A percentile compares a stretch with the other conserved stretches of the same genome.
phyloP scores from a whole-genome alignment of 2,888 invertebrate species.

The Steinernema carpocapsae region DNA sequence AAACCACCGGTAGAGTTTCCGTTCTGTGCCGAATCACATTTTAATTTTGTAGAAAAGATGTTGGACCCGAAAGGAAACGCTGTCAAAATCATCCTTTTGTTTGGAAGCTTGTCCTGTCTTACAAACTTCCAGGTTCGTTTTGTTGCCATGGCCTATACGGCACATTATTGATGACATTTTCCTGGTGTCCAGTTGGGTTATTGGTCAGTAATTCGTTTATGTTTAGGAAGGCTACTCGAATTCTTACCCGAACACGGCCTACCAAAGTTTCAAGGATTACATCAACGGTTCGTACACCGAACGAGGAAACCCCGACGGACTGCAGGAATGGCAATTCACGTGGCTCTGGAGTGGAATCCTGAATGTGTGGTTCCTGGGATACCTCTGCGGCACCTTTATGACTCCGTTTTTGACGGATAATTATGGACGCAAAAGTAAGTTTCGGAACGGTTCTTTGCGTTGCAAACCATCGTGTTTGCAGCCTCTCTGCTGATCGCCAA shows the following conservation, averaged over 20 bases:
- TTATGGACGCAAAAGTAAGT: conserved; percentile 45
- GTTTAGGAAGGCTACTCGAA: conserved; percentile 57
- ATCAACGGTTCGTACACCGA: conserved; percentile 52
- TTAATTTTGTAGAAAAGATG: background rate
- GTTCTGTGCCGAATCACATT: too few relatives aligned
- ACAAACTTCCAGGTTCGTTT: conserved; percentile 48
- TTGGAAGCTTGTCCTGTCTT: conserved; percentile 30
- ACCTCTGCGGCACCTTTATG: conserved; percentile 50
- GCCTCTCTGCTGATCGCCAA: conserved; percentile 49
- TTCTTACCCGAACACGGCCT: conserved; percentile 57
- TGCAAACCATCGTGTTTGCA: too few relatives aligned
- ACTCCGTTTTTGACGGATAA: conserved; percentile 47
- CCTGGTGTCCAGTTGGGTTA: too few relatives aligned
- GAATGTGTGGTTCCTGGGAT: conserved; percentile 59
- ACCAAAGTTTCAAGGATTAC: conserved; percentile 45
- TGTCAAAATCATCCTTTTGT: conserved; percentile 29
- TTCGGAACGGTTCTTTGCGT: too few relatives aligned
- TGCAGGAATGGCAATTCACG: conserved; percentile 46
- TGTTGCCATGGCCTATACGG: too few relatives aligned
- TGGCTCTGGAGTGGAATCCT: conserved; percentile 54
- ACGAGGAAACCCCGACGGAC: conserved; percentile 43
- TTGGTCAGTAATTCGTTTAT: background rate
- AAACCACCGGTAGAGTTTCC: background rate
- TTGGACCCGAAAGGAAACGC: conserved; percentile 34
- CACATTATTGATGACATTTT: background rate